Evolutionary conservation across 2,113 vertebrate genomes (phyloP), one percentile per base, ranked within the genome.

Genomic region (Tachysurus vachellii): DNA sequence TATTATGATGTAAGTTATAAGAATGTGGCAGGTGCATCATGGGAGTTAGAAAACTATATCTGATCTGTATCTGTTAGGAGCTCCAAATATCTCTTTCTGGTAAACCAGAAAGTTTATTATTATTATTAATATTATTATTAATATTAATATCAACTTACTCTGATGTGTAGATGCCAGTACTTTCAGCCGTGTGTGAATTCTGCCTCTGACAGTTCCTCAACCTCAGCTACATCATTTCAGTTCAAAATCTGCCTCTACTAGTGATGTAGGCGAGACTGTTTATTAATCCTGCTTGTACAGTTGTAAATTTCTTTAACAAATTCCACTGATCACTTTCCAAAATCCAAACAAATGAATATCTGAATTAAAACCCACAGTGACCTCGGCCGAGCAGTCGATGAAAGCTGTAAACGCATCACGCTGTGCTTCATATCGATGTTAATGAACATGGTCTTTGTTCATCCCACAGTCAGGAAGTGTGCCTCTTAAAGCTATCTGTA

Each of bases 381-480:
- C 23, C 21, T 50, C 16, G 36, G 7, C 56, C 31, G 36, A 61
- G 56, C 56, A 42, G 54, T 61, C 57, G 61, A 23, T 36, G 12
- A 62, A 82, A 62, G 59, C 21, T 42, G 56, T 42, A 59, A 61
- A 47, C 44, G 56, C 19, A 61, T 36, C 54, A 57, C 2, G 54
- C 56, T 42, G 56, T 42, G 54, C 31, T 36, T 31, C 79, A 61
- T 28, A 53, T 42, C 56, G 26, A 80, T 21, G 56, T 44, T 42
- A 81, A 81, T 61, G 16, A 81, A 81, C 9, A 13, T 13, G 9
- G 80, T 61, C 54, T 57, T 81, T 81, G 57, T 81, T 42, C 17
- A 12, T 61, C 54, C 42, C 13, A 47, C 42, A 64, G 4, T 64
- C 61, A 19, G 80, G 36, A 50, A 66, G 7, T 50, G 59, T 64